Evolutionary conservation across 2,113 vertebrate genomes (phyloP).

Genomic region (Trinectes maculatus): DNA sequence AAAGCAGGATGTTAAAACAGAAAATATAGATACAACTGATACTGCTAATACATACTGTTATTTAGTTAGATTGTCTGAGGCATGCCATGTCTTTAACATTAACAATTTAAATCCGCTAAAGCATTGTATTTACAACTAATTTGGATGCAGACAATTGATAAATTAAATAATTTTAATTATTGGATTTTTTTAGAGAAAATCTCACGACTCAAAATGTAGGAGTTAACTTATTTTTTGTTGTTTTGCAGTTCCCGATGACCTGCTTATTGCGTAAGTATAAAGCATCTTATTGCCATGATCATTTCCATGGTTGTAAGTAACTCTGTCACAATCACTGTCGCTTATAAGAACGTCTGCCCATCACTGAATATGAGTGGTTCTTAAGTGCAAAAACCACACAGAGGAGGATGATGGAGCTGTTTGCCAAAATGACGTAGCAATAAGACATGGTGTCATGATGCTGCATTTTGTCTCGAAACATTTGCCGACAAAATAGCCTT

Average conservation of each 20-base stretch:
- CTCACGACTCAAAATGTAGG: background rate
- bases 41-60: no score
- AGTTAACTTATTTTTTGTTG: background rate
- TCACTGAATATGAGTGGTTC: background rate
- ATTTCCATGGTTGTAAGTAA: background rate
- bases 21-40: no score
- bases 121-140: background rate
- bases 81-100: no score
- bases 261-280: conserved; percentile 91
- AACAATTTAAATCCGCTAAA: no score
- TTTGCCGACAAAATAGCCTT: conserved; percentile 24
- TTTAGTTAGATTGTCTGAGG: background rate
- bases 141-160: no score
- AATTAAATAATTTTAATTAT: background rate
- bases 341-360: background rate
- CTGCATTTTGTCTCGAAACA: conserved; percentile 3
- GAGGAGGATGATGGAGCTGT: background rate
- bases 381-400: background rate
- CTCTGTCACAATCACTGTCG: background rate
- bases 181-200: background rate
- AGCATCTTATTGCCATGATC: background rate
- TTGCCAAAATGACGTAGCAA: conserved; percentile 12
- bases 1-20: no score
- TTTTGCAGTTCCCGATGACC: conserved; percentile 90
- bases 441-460: conserved; percentile 12